Conservation (phyloP, 1,140 invertebrate species). For the Cecropterus lyciades region DNA sequence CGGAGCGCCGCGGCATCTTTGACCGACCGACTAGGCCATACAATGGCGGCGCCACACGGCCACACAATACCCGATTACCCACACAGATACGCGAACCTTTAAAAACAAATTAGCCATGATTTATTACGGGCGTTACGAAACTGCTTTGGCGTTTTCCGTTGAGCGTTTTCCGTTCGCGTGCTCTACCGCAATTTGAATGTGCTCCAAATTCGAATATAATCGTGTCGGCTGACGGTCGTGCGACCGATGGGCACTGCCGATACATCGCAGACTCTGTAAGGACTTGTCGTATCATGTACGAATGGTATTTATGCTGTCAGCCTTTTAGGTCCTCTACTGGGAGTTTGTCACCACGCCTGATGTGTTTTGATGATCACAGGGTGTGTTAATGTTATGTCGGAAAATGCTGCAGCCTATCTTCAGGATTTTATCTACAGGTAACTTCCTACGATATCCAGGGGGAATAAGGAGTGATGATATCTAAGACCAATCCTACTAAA, state of each 20-base stretch:
- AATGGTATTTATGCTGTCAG: no score
- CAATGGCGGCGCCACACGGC: conserved; percentile 61
- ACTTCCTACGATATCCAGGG: no score
- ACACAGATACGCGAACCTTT: conserved; percentile 77
- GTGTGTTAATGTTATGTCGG: no score
- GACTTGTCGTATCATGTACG: neutral
- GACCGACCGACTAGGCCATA: conserved; percentile 40
- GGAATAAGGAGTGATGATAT: no score
- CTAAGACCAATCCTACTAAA: no score
- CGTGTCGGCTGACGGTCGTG: conserved; percentile 56
- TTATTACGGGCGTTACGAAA: conserved; percentile 77
- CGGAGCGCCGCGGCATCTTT: conserved; percentile 56
- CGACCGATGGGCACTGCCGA: conserved; percentile 38
- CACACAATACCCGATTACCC: conserved; percentile 70
- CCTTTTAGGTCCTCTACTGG: no score
- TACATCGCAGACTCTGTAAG: conserved; percentile 14
- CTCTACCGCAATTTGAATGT: conserved; percentile 78
- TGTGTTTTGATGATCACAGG: no score
- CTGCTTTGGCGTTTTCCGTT: conserved; percentile 54
- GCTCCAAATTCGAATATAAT: conserved; percentile 82
- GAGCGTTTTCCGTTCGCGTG: conserved; percentile 73
- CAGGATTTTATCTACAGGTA: no score
- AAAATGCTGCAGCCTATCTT: no score
- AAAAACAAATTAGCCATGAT: conserved; percentile 84
- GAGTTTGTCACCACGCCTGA: no score